Evolutionary conservation across 2,888 invertebrate genomes (phyloP).

Genomic region (Caenorhabditis macrosperma): DNA sequence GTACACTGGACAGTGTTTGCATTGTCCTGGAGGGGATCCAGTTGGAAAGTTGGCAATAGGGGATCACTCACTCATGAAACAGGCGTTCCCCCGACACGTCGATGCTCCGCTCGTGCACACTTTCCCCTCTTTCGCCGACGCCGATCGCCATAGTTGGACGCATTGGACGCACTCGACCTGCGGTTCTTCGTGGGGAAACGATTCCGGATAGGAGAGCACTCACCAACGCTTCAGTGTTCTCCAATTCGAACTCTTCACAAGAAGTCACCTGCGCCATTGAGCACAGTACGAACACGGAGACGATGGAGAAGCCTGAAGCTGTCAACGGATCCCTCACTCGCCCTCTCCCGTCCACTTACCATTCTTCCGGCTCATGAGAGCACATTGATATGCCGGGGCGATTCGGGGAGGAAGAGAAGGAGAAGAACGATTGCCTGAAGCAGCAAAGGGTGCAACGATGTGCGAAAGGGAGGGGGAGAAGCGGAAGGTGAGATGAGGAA

Average conservation of each 20-base stretch:
- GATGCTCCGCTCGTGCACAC: conserved; percentile 66
- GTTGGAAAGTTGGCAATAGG: neutral
- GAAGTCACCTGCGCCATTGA: conserved; percentile 24
- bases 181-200: too few relatives aligned
- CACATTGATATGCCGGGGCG: conserved; percentile 49
- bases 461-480: neutral
- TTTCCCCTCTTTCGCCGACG: conserved; percentile 65
- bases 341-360: conserved; percentile 8
- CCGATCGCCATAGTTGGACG: conserved; percentile 69
- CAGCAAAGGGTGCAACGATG: conserved; percentile 17
- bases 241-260: conserved; percentile 58
- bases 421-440: conserved; percentile 24
- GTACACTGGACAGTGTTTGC: conserved; percentile 75
- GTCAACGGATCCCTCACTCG: neutral
- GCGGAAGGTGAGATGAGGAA: conserved; percentile 16
- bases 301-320: conserved; percentile 42
- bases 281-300: conserved; percentile 33
- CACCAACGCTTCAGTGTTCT: conserved; percentile 46
- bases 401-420: neutral
- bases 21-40: conserved; percentile 68
- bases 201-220: too few relatives aligned
- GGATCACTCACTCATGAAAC: conserved; percentile 71
- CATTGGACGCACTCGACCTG: conserved; percentile 73
- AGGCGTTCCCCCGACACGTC: conserved; percentile 71
- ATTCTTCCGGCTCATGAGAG: conserved; percentile 60